Evolutionary conservation across 2,888 invertebrate genomes (phyloP).

Genomic region (Acronicta alni): DNA sequence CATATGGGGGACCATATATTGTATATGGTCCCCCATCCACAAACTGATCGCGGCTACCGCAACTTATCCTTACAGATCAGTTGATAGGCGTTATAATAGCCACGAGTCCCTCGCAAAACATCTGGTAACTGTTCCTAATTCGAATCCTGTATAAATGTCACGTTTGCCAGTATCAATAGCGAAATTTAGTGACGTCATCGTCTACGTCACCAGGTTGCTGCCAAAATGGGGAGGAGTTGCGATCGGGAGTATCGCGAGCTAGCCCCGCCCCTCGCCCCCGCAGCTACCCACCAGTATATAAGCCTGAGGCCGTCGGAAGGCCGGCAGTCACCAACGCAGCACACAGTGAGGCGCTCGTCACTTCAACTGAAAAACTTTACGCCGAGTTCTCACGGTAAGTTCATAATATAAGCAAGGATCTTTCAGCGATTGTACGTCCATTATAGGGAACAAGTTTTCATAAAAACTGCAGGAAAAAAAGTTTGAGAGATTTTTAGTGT

Average conservation of each 20-base stretch:
- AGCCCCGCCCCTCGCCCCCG: constrained; percentile 76
- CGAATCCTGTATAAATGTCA: background rate
- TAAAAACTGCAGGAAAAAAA: background rate
- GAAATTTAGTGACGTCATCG: constrained; percentile 67
- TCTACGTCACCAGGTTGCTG: constrained; percentile 64
- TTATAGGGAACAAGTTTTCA: background rate
- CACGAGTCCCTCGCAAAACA: too few species aligned
- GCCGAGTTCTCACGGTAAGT: constrained; percentile 81
- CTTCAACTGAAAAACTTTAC: constrained; percentile 75
- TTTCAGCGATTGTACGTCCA: background rate
- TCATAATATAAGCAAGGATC: constrained; percentile 18
- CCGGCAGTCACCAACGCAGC: constrained; percentile 63
- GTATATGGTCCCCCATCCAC: too few species aligned
- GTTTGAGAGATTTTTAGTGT: background rate
- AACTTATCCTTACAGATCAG: too few species aligned
- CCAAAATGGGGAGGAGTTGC: constrained; percentile 78
- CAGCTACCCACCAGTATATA: constrained; percentile 71
- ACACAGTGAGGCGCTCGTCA: constrained; percentile 60
- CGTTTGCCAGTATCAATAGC: constrained; percentile 2
- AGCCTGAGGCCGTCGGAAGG: constrained; percentile 63
- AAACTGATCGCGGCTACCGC: too few species aligned
- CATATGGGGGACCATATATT: too few species aligned
- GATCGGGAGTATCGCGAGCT: constrained; percentile 63
- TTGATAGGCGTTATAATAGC: too few species aligned
- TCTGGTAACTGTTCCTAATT: background rate